Evolutionary conservation across 2,888 invertebrate genomes (phyloP).

Genomic region (Drosophila rubida): DNA sequence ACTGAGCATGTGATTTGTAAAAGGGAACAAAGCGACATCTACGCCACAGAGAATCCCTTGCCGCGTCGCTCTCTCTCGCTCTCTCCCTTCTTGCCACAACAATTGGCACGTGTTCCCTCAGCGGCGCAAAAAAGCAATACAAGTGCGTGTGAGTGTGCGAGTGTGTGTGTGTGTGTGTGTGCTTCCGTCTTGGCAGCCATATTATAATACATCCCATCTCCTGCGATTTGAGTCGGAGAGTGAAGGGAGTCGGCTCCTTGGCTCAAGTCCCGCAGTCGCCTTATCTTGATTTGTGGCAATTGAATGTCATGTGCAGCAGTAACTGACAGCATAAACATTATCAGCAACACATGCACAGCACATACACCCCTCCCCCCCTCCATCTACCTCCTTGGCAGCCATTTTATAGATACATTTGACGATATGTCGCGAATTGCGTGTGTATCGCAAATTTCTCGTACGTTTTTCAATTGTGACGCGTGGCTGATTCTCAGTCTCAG

Average conservation of each 20-base stretch:
- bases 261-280: slow-evolving; percentile 34
- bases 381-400: neutral
- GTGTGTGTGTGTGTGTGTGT: slow-evolving; percentile 15
- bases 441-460: slow-evolving; percentile 47
- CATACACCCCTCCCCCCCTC: neutral
- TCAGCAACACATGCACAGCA: slow-evolving; percentile 64
- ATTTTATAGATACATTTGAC: slow-evolving; percentile 60
- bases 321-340: slow-evolving; percentile 71
- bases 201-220: slow-evolving; percentile 39
- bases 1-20: slow-evolving; percentile 68
- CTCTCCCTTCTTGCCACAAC: slow-evolving; percentile 26
- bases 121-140: slow-evolving; percentile 9
- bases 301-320: slow-evolving; percentile 72
- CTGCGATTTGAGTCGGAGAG: slow-evolving; percentile 5
- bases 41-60: slow-evolving; percentile 8
- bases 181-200: slow-evolving; percentile 54
- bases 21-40: slow-evolving; percentile 60
- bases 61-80: neutral
- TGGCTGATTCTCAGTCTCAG: slow-evolving; percentile 26
- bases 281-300: slow-evolving; percentile 78
- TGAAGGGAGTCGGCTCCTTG: slow-evolving; percentile 4
- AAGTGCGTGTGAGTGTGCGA: slow-evolving; percentile 4
- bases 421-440: slow-evolving; percentile 62
- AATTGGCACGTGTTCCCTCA: slow-evolving; percentile 61
- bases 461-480: slow-evolving; percentile 55